phyloP scores from a whole-genome alignment of 64 coral and sea anemone species.

The Trachythela sp. region DNA sequence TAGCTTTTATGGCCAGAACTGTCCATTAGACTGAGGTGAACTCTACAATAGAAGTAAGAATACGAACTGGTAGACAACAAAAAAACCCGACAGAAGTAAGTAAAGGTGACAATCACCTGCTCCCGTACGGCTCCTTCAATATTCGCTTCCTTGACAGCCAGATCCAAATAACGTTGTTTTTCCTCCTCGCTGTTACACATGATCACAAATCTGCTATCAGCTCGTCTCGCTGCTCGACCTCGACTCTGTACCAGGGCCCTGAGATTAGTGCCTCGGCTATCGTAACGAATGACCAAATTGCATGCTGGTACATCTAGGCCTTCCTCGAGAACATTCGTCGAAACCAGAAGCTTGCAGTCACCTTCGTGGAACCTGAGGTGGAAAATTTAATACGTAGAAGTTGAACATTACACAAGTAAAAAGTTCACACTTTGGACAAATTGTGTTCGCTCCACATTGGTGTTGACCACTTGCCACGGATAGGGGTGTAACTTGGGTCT shows the following conservation, averaged over 20 bases:
- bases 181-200: constrained; percentile 57
- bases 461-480: too few species aligned
- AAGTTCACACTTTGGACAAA: too few species aligned
- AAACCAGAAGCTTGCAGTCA: constrained; percentile 69
- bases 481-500: too few species aligned
- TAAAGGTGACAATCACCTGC: background rate
- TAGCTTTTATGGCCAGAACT: too few species aligned
- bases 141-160: constrained; percentile 51
- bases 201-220: constrained; percentile 72
- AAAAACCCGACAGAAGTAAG: too few species aligned
- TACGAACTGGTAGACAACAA: too few species aligned
- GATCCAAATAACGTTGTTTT: constrained; percentile 24
- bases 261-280: constrained; percentile 53
- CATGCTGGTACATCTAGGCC: constrained; percentile 90
- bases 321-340: constrained; percentile 87
- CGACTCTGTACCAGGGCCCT: constrained; percentile 66
- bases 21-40: too few species aligned
- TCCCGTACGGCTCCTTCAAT: constrained; percentile 79
- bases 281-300: constrained; percentile 86
- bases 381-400: background rate
- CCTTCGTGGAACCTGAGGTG: constrained; percentile 28
- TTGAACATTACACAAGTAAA: too few species aligned
- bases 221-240: constrained; percentile 66
- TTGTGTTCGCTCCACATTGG: too few species aligned
- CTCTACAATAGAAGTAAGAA: too few species aligned